phyloP scores from a whole-genome alignment of 1,140 invertebrate species.

The Vanessa tameamea region DNA sequence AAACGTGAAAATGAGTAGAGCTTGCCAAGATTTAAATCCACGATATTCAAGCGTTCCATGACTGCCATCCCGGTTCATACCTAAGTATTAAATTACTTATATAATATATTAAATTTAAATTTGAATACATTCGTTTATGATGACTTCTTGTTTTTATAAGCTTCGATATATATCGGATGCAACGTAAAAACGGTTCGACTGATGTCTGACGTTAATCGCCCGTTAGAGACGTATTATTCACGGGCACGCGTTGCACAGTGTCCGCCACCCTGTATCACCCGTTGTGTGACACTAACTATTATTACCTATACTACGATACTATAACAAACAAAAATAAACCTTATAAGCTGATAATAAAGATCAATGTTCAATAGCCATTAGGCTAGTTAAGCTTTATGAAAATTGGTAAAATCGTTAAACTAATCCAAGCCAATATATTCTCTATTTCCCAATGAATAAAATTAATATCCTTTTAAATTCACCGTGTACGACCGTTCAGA shows the following conservation, averaged over 20 bases:
- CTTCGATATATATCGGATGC: background rate
- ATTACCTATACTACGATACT: slow-evolving; percentile 29
- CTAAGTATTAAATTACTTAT: no score
- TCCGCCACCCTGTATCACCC: slow-evolving; percentile 68
- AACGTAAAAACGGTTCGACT: slow-evolving; percentile 56
- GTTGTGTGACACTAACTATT: slow-evolving; percentile 37
- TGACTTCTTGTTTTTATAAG: slow-evolving; percentile 13
- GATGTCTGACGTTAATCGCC: slow-evolving; percentile 71
- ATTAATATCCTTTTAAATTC: slow-evolving; percentile 74
- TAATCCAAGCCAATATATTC: slow-evolving; percentile 78
- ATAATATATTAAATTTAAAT: background rate
- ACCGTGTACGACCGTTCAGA: slow-evolving; percentile 57
- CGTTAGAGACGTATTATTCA: slow-evolving; percentile 76
- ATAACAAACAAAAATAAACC: slow-evolving; percentile 36
- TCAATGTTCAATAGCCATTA: slow-evolving; percentile 25
- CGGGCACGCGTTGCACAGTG: slow-evolving; percentile 71
- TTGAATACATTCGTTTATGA: background rate
- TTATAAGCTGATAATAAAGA: slow-evolving; percentile 25
- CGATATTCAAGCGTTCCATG: no score
- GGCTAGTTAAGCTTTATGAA: slow-evolving; percentile 36
- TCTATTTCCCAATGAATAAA: slow-evolving; percentile 76
- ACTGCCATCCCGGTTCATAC: no score
- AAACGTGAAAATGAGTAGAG: no score
- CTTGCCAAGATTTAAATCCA: no score
- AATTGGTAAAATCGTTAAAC: slow-evolving; percentile 60